Evolutionary conservation across 2,797 vertebrate genomes (phyloP).

Genomic region (Pipistrellus pygmaeus): DNA sequence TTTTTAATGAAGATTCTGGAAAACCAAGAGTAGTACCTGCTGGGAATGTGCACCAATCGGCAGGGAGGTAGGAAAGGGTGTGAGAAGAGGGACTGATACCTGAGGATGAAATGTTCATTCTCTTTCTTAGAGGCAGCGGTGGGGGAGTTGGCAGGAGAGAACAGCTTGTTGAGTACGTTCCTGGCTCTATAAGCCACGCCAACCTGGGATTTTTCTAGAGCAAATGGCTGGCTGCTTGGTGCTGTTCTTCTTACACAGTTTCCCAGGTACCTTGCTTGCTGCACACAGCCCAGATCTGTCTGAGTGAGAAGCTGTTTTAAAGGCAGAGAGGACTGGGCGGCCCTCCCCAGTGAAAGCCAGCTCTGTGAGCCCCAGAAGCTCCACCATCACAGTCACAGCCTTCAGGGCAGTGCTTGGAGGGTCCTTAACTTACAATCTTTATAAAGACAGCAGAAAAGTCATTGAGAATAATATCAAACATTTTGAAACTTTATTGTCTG

Average conservation of each 20-base stretch:
- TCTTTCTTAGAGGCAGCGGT: neutral
- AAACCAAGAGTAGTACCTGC: neutral
- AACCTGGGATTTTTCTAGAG: slow-evolving; percentile 1
- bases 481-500: neutral
- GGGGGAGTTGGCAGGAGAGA: neutral
- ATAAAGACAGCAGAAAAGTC: neutral
- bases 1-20: slow-evolving; percentile 33
- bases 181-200: neutral
- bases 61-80: neutral
- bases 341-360: neutral
- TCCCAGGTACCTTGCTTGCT: neutral
- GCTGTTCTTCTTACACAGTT: neutral
- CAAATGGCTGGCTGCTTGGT: neutral
- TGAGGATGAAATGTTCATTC: neutral
- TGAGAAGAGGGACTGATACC: neutral
- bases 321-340: neutral
- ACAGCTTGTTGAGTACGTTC: neutral
- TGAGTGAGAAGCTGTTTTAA: slow-evolving; percentile 4
- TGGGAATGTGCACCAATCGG: neutral
- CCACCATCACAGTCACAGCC: neutral
- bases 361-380: neutral
- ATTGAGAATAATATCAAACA: neutral
- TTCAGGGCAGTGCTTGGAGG: neutral
- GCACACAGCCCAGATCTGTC: neutral
- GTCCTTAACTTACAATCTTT: neutral